phyloP scores from a whole-genome alignment of 2,113 vertebrate genomes.

The cattle (Bos taurus) region ARS-UCD2.0 NC_037356.1:13379501-13380000 shows the following conservation, averaged over 20 bases:
- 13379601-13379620: neutral
- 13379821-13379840: neutral
- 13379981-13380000: neutral
- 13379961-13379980: neutral
- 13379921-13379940: neutral
- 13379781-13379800: neutral
- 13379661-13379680: neutral
- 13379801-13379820: neutral
- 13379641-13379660: neutral
- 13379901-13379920: neutral
- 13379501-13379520: neutral
- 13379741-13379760: neutral
- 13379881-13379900: neutral
- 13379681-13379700: neutral
- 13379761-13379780: neutral
- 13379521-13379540: neutral
- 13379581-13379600: neutral
- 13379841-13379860: neutral
- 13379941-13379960: neutral
- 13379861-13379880: neutral
- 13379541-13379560: neutral
- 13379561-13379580: neutral
- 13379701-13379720: neutral
- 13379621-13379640: fast-evolving
- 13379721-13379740: neutral